Evolutionary conservation across 2,113 vertebrate genomes (phyloP).

Genomic region (Microtus montanus): DNA sequence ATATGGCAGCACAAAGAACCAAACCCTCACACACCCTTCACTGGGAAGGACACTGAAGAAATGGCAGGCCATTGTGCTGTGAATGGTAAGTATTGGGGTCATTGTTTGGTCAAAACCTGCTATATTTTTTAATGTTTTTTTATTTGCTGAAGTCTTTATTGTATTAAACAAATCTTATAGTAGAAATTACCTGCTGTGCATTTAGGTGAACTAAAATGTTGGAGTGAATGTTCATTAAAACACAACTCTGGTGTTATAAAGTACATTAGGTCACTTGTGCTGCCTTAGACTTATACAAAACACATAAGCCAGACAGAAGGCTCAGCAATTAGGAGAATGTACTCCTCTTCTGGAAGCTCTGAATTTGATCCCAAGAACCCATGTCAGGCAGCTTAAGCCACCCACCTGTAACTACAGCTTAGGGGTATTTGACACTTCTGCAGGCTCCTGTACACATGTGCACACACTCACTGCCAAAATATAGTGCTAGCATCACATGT

Average conservation of each 20-base stretch:
- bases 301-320: background rate
- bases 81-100: background rate
- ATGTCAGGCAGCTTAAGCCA: background rate
- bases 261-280: background rate
- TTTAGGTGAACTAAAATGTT: background rate
- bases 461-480: background rate
- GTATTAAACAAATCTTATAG: background rate
- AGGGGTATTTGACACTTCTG: too few relatives aligned
- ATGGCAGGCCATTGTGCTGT: too few relatives aligned
- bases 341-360: background rate
- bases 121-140: background rate
- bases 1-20: background rate
- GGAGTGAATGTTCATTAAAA: background rate
- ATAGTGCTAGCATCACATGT: background rate
- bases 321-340: background rate
- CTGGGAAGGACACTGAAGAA: fast-evolving
- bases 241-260: background rate
- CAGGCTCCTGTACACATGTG: too few relatives aligned
- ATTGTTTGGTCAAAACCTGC: background rate
- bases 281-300: background rate
- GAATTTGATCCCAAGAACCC: background rate
- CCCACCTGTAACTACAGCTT: background rate
- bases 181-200: background rate
- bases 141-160: conserved; percentile 25
- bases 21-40: fast-evolving